Evolutionary conservation across 64 coral and sea anemone species (phyloP), one percentile per base, ranked within the genome.

Genomic region (Platygyra sinensis): DNA sequence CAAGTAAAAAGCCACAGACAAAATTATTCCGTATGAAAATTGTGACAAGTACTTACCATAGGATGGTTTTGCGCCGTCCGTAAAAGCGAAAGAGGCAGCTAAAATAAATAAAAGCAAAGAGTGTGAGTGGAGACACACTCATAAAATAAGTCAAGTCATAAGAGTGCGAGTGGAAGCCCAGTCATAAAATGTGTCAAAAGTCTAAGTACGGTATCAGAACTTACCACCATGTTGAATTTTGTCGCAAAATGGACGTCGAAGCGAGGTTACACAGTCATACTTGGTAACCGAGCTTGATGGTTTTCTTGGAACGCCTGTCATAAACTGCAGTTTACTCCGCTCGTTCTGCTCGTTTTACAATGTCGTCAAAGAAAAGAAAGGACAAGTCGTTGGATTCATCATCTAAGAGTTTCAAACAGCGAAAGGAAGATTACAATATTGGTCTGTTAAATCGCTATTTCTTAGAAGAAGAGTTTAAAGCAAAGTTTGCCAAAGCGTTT

Each of bases 41-140:
- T 69, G 65, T 11, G 25, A 69, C 9, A 27, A 27, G 0, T 10
- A 79, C 94, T 91, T 78, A 99, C 97, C 97, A 99, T 99, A 49
- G 97, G 97, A 67, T 99, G 97, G 62, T 99, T 99, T 85, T 99
- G 97, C 22, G 97, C 97, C 28, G 97, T 95, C 31, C 97, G 88
- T 57, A 99, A 60, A 31, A 99, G 91, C 18, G 97, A 99, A 25
- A 99, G 86, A 74, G 97, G 97, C 54, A 99, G 97, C 97, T 99
- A 83, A n/a, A 67, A 74, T 22, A 10, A 10, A 33, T 74, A 80
- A 74, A 60, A 49, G 54, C 63, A 30, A 28, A 62, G 67, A 30
- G 28, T 55, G 59, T 32, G 22, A 87, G 22, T 25, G 27, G 31
- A 11, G 10, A 32, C 54, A 17, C 15, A 81, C 10, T 73, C 29